Conservation (phyloP, 37 sponge, comb jelly and placozoan genomes). For the Cladorhizidae sp. region DNA sequence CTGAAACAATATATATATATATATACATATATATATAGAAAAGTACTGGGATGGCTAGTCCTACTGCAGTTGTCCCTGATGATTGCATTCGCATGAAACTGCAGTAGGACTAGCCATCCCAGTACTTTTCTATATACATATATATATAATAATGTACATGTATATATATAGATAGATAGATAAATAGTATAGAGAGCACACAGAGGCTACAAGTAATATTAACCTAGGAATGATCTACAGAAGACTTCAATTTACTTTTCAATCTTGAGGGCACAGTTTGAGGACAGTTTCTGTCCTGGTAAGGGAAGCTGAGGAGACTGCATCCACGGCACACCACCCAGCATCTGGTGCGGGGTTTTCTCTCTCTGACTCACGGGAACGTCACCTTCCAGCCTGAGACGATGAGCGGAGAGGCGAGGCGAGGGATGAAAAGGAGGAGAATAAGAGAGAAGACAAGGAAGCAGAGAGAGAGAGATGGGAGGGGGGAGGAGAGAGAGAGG, state of each 20-base stretch:
- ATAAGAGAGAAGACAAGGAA: not conserved
- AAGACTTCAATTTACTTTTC: constrained; percentile 73
- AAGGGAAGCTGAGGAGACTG: constrained; percentile 36
- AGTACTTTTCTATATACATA: too few relatives aligned
- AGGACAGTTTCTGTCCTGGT: constrained; percentile 31
- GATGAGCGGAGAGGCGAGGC: not conserved
- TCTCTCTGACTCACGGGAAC: constrained; percentile 19
- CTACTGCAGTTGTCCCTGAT: too few relatives aligned
- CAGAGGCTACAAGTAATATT: too few relatives aligned
- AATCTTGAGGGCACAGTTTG: constrained; percentile 50
- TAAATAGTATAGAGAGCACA: too few relatives aligned
- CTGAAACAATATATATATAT: too few relatives aligned
- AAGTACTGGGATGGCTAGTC: too few relatives aligned
- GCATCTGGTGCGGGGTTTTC: not conserved
- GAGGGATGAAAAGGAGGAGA: not conserved
- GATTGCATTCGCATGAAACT: too few relatives aligned
- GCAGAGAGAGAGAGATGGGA: not conserved
- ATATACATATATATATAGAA: too few relatives aligned
- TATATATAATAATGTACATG: too few relatives aligned
- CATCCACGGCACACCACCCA: constrained; percentile 40
- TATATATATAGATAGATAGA: too few relatives aligned
- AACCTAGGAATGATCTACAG: too few relatives aligned
- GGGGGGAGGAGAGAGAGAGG: not conserved
- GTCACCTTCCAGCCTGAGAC: constrained; percentile 50
- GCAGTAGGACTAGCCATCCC: too few relatives aligned